Base-by-base conservation (phyloP, 2,113 vertebrate species). In the Nanorana parkeri region DNA sequence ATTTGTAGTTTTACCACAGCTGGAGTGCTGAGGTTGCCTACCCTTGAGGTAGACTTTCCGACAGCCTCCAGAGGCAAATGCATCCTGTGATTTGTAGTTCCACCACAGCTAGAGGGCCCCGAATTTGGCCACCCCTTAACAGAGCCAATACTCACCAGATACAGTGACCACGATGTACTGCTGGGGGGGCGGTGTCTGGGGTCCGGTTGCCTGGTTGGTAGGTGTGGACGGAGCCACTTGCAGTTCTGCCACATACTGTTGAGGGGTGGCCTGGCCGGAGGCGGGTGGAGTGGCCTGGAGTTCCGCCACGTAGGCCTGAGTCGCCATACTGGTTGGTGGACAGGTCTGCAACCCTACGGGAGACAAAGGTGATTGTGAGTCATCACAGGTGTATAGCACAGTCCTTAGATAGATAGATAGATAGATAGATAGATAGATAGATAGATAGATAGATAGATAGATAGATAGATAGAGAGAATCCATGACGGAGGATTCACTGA, bases 121-220 rank as follows among this genome's bases (percentile, higher is more conserved):
- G n/a, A n/a, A n/a, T n/a, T n/a, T n/a, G n/a, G n/a, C n/a, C n/a
- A n/a, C n/a, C n/a, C n/a, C n/a, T n/a, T n/a, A n/a, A n/a, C 26
- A 23, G 0, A 47, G 20, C 58, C n/a, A 20, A 24, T 58, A 85
- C 95, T 95, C 91, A 97, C 96, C 96, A 2, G 95, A 94, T 11
- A 97, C 96, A 0, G 96, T 96, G 28, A 97, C 96, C 86, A 97
- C 95, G 84, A 97, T 96, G 90, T 95, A 97, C 90, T 97, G 95
- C 67, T 95, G 93, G 0, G 95, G 90, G 0, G 93, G 93, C 36
- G 90, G 87, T 5, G 90, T 84, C 0, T 92, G 90, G 36, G 80
- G 26, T 3, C 60, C 80, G 1, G 47, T 28, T 1, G 80, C 1
- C 63, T 74, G 80, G 20, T 51, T 5, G 24, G 85, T 83, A 0